A percentile compares a stretch with the other conserved stretches of the same genome.
phyloP scores from a whole-genome alignment of 2,797 vertebrate genomes.

The Schizopygopsis malacanthus region DNA sequence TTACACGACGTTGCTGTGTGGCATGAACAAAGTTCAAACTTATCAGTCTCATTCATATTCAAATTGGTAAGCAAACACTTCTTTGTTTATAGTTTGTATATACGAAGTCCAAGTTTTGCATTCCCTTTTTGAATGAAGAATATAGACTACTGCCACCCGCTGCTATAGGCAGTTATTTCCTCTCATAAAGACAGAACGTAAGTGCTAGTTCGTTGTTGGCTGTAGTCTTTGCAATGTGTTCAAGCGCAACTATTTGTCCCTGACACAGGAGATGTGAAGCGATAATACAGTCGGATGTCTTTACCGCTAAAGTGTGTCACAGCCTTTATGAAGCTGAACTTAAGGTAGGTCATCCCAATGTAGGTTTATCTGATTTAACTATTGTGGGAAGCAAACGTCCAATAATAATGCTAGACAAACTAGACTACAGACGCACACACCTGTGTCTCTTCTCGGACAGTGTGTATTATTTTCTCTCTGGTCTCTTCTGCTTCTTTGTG shows the following conservation, averaged over 20 bases:
- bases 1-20: no score
- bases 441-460: conserved; percentile 49
- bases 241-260: background rate
- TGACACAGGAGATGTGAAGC: background rate
- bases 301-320: no score
- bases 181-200: background rate
- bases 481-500: conserved; percentile 58
- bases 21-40: no score
- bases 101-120: no score
- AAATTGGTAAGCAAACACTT: background rate
- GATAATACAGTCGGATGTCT: background rate
- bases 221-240: background rate
- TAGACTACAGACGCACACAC: conserved; percentile 13
- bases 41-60: background rate
- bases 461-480: conserved; percentile 29
- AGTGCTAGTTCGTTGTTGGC: background rate
- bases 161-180: background rate
- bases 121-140: background rate
- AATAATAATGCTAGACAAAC: conserved; percentile 34
- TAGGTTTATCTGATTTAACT: background rate
- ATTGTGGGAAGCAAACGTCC: background rate
- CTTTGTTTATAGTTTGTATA: no score
- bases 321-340: background rate
- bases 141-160: background rate
- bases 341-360: background rate